Conservation (phyloP, 2,888 invertebrate species). For the Philopedon plagiatum region DNA sequence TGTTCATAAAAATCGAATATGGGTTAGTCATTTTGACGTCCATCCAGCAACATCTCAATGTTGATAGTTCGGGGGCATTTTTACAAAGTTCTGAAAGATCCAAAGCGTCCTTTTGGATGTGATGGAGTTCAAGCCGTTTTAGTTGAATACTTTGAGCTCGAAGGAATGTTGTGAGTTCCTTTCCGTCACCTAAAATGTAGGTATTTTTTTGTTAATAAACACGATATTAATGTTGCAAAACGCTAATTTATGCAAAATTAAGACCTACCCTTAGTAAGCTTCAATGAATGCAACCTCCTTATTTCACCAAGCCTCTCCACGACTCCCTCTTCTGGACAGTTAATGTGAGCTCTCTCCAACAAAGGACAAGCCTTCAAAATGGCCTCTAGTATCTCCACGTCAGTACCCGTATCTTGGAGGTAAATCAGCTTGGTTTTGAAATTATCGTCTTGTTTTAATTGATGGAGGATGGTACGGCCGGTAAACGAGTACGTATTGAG, state of each 20-base stretch:
- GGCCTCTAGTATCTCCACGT: conserved; percentile 73
- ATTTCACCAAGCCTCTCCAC: conserved; percentile 70
- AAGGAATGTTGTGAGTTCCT: conserved; percentile 74
- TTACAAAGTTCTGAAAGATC: conserved; percentile 62
- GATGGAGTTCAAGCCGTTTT: conserved; percentile 62
- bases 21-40: conserved; percentile 73
- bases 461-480: conserved; percentile 74
- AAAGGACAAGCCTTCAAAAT: conserved; percentile 75
- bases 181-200: conserved; percentile 52
- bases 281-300: conserved; percentile 69
- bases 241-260: too few species aligned
- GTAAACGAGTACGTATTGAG: conserved; percentile 79
- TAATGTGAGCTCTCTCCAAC: conserved; percentile 77
- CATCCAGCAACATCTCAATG: conserved; percentile 78
- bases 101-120: conserved; percentile 59
- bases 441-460: conserved; percentile 71
- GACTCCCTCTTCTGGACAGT: conserved; percentile 70
- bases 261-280: conserved; percentile 67
- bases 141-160: conserved; percentile 66
- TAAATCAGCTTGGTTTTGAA: conserved; percentile 78
- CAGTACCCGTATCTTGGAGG: conserved; percentile 77
- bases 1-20: conserved; percentile 71
- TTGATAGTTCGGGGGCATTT: conserved; percentile 71
- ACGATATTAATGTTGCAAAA: too few species aligned
- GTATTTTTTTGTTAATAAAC: too few species aligned